These are phyloP conservation scores for Siphamia tubifer DNA, from an alignment of 2,113 vertebrate genomes.

Conservation along the genomic window DNA sequence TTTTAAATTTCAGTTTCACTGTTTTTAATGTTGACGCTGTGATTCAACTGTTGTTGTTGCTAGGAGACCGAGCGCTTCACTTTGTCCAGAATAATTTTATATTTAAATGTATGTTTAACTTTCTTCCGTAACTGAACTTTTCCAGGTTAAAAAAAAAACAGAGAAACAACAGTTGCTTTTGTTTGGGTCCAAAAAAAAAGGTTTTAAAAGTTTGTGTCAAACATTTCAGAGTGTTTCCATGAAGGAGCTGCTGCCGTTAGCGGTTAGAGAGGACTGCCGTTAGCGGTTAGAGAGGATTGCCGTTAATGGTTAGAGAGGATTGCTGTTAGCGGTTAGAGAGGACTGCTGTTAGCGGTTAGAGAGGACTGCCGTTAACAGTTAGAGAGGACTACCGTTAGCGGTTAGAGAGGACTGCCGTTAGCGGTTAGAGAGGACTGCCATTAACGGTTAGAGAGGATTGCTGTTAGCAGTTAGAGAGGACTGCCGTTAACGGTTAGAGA, in stretches of 20 bases:
- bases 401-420: background rate
- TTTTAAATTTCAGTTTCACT: conserved; percentile 52
- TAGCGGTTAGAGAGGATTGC: background rate
- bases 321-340: too few species aligned
- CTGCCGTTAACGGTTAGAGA: background rate
- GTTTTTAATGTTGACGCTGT: conserved; percentile 62
- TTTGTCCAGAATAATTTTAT: conserved; percentile 37
- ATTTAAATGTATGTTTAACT: conserved; percentile 44
- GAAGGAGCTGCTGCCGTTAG: background rate
- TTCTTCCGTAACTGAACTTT: conserved; percentile 56
- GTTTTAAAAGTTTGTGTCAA: conserved; percentile 11
- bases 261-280: background rate
- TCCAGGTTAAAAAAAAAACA: conserved; percentile 31
- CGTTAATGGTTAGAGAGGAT: too few species aligned
- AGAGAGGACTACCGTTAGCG: background rate
- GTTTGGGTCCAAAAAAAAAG: background rate
- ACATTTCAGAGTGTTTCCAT: conserved; percentile 24
- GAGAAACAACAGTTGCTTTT: background rate
- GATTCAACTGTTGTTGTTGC: conserved; percentile 62
- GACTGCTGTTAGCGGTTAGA: background rate
- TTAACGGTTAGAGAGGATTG: background rate
- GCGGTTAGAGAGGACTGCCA: background rate
- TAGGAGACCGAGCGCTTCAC: conserved; percentile 48
- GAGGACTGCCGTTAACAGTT: too few species aligned
- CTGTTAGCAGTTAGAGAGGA: background rate